phyloP scores from a whole-genome alignment of 2,888 invertebrate genomes.

The Calliphora vomitoria region DNA sequence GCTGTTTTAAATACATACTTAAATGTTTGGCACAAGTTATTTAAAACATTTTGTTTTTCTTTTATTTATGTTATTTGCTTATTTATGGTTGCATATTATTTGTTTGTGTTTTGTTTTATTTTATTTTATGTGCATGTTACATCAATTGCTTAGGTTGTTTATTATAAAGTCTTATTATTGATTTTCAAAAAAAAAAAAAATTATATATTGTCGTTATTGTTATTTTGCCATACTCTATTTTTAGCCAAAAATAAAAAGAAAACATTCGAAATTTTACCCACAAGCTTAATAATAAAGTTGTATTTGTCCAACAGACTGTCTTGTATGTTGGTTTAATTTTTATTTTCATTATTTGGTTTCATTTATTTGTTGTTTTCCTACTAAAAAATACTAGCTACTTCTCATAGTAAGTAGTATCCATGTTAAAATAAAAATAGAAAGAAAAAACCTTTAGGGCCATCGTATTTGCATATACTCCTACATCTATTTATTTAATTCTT shows the following conservation, averaged over 20 bases:
- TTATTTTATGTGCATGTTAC: constrained; percentile 12
- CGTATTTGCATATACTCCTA: constrained; percentile 14
- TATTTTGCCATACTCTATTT: constrained; percentile 77
- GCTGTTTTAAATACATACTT: constrained; percentile 9
- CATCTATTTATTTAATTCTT: background rate
- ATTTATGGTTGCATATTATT: constrained; percentile 17
- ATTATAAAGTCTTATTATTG: constrained; percentile 40
- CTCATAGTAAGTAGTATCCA: background rate
- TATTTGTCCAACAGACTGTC: background rate
- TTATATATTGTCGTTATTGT: background rate
- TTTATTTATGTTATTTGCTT: background rate
- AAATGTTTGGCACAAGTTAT: constrained; percentile 54
- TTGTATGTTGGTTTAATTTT: background rate
- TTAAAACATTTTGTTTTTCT: constrained; percentile 16
- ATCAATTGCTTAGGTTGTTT: constrained; percentile 22
- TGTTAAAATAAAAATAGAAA: background rate
- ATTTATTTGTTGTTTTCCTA: background rate
- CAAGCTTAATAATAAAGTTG: background rate
- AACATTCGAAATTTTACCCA: background rate
- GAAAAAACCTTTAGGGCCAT: background rate
- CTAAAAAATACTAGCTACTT: background rate
- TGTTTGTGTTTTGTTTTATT: constrained; percentile 9
- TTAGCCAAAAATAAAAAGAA: constrained; percentile 74
- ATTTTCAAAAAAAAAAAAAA: constrained; percentile 18
- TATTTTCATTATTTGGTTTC: background rate